Conservation (phyloP, 2,797 vertebrate genomes). For the Chaetophractus vellerosus region DNA sequence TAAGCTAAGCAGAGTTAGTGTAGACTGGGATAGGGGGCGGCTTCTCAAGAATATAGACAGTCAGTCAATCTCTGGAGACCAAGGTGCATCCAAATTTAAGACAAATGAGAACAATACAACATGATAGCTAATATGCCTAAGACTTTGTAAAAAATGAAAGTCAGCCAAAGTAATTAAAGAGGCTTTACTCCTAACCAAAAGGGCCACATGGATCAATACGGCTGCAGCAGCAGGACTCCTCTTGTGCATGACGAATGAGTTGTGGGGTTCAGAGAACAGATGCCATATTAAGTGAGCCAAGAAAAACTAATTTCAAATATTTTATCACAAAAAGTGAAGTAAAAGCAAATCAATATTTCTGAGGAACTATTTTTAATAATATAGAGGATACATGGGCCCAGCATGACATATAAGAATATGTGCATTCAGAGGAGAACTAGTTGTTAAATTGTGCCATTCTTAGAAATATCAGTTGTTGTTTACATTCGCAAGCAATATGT, state of each 20-base stretch:
- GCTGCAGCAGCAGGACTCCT: conserved; percentile 62
- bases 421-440: neutral
- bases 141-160: conserved; percentile 80
- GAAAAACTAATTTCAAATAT: conserved; percentile 74
- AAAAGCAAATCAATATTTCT: conserved; percentile 59
- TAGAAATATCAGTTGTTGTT: too few species aligned
- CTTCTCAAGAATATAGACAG: conserved; percentile 65
- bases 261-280: conserved; percentile 86
- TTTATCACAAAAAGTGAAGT: conserved; percentile 61
- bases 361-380: conserved; percentile 27
- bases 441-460: neutral
- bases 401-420: neutral
- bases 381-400: neutral
- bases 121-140: conserved; percentile 66
- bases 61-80: conserved; percentile 86
- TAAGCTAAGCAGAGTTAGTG: conserved; percentile 67
- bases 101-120: conserved; percentile 87
- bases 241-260: conserved; percentile 84
- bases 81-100: conserved; percentile 90
- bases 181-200: conserved; percentile 83
- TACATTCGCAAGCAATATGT: neutral
- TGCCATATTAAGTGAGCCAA: conserved; percentile 82
- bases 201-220: conserved; percentile 83
- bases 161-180: conserved; percentile 89
- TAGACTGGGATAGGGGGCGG: conserved; percentile 19